Conservation (phyloP, 2,797 vertebrate genomes). For the Ceryle rudis region DNA sequence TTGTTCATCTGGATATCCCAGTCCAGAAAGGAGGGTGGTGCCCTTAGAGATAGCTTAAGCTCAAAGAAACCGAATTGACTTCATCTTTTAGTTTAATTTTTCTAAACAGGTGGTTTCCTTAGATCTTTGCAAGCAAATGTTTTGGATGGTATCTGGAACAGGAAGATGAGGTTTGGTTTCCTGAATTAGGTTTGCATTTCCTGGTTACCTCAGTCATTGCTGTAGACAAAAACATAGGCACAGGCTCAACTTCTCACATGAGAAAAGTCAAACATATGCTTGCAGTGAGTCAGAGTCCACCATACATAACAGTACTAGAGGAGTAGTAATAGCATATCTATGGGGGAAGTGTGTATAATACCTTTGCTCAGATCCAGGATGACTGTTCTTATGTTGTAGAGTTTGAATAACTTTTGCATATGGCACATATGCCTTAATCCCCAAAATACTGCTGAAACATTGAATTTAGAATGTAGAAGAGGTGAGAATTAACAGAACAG, state of each 20-base stretch:
- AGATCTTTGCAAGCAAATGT: background rate
- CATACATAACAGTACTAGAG: background rate
- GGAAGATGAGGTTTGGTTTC: background rate
- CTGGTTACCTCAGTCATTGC: background rate
- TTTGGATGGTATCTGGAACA: background rate
- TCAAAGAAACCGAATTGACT: background rate
- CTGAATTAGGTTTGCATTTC: constrained; percentile 43
- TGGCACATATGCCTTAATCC: background rate
- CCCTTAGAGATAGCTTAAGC: background rate
- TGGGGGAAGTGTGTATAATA: constrained; percentile 47
- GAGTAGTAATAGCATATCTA: constrained; percentile 38
- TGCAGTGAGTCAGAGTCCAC: constrained; percentile 46
- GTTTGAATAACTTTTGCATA: constrained; percentile 27
- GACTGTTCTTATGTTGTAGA: constrained; percentile 38
- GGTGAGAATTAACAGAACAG: background rate
- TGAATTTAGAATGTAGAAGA: background rate
- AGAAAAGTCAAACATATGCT: constrained; percentile 42
- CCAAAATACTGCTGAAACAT: constrained; percentile 30
- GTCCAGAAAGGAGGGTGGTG: background rate
- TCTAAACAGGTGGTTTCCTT: background rate
- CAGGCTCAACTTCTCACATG: constrained; percentile 18
- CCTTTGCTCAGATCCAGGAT: constrained; percentile 53
- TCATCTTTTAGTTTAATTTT: background rate
- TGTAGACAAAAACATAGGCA: constrained; percentile 40
- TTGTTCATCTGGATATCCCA: background rate